Base-by-base conservation (phyloP, 2,888 invertebrate species). In the Andrena praecox region DNA sequence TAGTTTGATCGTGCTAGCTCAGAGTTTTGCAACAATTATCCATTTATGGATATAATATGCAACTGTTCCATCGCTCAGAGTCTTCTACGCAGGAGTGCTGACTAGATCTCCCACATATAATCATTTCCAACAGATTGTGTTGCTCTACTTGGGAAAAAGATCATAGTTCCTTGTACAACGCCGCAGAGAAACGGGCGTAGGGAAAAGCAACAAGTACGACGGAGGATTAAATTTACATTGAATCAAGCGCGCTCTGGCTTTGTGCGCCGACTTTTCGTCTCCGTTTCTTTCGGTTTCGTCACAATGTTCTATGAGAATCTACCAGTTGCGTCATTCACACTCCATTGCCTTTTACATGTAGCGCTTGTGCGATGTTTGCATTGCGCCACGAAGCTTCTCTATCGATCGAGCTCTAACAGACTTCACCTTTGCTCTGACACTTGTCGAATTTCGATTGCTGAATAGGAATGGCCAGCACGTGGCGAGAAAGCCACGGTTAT, bases 401-500 rank as follows among this genome's bases (percentile, higher is more conserved):
- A 52, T 52, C 20, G 20, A 52, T 7, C 20, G 8, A 20, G 3
- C 8, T n/a, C 20, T 8, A 52, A 8, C 8, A 20, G 6, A 2
- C 52, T 52, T 52, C 52, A 52, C 20, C 52, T 52, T 42, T 20
- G 20, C 6, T 1, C 52, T 52, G 20, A 20, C 52, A 52, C 52
- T 52, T 54, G 20, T 20, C 20, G 54, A 52, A 62, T 52, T 33
- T 63, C 6, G 8, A 12, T 35, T 2, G 1, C 6, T 20, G 16
- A 12, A 48, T 1, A n/a, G 5, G 27, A 72, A 67, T 62, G 59
- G 33, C 35, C 29, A 29, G 59, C 60, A 59, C 8, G 31, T 12
- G n/a, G 2, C 29, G 76, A 70, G 80, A 80, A 80, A 80, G 75
- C 62, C n/a, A 35, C 8, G 0, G 48, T 72, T 67, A 60, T 60